phyloP scores from a whole-genome alignment of 2,113 vertebrate genomes.

The Misgurnus mizolepis region DNA sequence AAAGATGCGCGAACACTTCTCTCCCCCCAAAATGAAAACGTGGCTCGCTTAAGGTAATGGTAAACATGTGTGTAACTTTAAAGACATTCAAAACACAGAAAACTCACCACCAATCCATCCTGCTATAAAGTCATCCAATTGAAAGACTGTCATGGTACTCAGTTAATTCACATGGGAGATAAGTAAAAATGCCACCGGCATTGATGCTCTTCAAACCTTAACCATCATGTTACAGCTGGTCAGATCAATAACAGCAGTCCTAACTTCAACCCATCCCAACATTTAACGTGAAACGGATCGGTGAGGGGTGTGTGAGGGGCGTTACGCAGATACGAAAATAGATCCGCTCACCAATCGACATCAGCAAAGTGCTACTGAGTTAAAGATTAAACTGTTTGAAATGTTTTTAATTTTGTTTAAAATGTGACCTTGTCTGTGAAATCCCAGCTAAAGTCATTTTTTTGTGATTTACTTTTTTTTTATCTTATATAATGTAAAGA shows the following conservation, averaged over 20 bases:
- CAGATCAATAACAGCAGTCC: conserved; percentile 16
- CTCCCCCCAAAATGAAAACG: too few relatives aligned
- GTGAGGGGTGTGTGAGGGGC: conserved; percentile 3
- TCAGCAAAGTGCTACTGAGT: neutral
- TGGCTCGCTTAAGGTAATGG: neutral
- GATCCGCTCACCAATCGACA: neutral
- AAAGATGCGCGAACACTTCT: neutral
- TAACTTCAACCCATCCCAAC: conserved; percentile 3
- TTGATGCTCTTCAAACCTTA: neutral
- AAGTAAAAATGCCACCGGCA: neutral
- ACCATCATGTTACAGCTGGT: neutral
- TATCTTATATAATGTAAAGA: too few relatives aligned
- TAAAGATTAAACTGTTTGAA: neutral
- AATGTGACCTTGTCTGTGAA: too few relatives aligned
- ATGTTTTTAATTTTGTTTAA: too few relatives aligned
- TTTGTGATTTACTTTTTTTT: too few relatives aligned
- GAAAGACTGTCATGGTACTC: conserved; percentile 60
- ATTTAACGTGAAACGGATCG: neutral
- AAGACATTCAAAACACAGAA: neutral
- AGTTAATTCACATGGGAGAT: neutral
- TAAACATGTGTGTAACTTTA: neutral
- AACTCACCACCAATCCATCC: conserved; percentile 77
- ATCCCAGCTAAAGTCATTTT: too few relatives aligned
- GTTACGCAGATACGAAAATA: conserved; percentile 19
- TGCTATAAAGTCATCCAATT: conserved; percentile 74